Evolutionary conservation across 2,888 invertebrate genomes (phyloP).

Genomic region (Drosophila cyrtoloma): DNA sequence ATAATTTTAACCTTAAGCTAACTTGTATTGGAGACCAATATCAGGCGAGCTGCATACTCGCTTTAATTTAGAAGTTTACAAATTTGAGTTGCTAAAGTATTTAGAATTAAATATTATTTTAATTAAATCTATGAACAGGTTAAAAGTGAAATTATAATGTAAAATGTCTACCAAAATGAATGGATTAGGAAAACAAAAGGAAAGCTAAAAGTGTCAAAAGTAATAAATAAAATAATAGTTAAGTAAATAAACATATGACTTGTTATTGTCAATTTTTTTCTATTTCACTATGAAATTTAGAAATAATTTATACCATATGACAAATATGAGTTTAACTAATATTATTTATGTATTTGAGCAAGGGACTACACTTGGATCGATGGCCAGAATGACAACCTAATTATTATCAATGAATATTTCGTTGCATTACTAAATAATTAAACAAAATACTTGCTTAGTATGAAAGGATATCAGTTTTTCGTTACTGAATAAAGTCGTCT

Average conservation of each 20-base stretch:
- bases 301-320: rapidly evolving
- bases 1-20: neutral
- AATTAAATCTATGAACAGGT: neutral
- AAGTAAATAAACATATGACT: rapidly evolving
- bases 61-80: neutral
- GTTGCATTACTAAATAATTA: rapidly evolving
- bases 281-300: rapidly evolving
- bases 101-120: neutral
- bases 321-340: neutral
- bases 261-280: rapidly evolving
- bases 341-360: neutral
- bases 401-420: neutral
- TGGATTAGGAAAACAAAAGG: rapidly evolving
- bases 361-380: neutral
- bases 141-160: neutral
- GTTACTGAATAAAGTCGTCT: neutral
- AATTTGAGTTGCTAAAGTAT: neutral
- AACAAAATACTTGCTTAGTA: rapidly evolving
- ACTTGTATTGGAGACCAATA: neutral
- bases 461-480: neutral
- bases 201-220: neutral
- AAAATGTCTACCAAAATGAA: neutral
- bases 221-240: neutral
- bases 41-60: rapidly evolving
- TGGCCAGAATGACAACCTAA: neutral